phyloP scores from a whole-genome alignment of 2,113 vertebrate species.

The Neolamprologus ventralis region DNA sequence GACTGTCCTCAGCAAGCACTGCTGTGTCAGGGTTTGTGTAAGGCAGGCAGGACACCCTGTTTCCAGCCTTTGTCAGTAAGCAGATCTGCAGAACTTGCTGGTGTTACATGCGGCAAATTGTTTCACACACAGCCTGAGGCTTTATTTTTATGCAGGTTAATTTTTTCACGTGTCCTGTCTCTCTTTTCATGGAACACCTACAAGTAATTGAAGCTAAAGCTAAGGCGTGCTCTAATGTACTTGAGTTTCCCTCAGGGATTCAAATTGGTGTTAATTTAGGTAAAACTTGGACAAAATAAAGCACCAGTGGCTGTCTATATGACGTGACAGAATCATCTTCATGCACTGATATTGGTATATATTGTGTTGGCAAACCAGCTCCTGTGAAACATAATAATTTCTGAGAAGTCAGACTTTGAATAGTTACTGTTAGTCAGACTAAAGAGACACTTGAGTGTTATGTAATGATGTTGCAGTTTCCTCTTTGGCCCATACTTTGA shows the following conservation, averaged over 20 bases:
- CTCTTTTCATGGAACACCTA: not conserved
- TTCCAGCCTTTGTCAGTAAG: not conserved
- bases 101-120: not conserved
- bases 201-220: not conserved
- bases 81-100: not conserved
- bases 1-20: not conserved
- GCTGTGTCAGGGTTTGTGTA: slow-evolving; percentile 37
- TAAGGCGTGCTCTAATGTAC: not conserved
- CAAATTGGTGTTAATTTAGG: not conserved
- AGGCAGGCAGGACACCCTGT: not conserved
- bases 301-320: not conserved
- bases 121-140: not conserved
- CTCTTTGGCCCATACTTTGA: not conserved
- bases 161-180: not conserved
- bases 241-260: not conserved
- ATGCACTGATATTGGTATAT: not conserved
- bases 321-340: not conserved
- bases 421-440: not conserved
- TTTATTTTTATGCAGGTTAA: not conserved
- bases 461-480: slow-evolving; percentile 7
- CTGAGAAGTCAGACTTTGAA: not conserved
- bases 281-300: not conserved
- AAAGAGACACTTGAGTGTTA: not conserved
- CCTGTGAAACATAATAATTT: not conserved
- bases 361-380: not conserved